phyloP scores from a whole-genome alignment of 2,888 invertebrate species.

The Andrena trimmerana region DNA sequence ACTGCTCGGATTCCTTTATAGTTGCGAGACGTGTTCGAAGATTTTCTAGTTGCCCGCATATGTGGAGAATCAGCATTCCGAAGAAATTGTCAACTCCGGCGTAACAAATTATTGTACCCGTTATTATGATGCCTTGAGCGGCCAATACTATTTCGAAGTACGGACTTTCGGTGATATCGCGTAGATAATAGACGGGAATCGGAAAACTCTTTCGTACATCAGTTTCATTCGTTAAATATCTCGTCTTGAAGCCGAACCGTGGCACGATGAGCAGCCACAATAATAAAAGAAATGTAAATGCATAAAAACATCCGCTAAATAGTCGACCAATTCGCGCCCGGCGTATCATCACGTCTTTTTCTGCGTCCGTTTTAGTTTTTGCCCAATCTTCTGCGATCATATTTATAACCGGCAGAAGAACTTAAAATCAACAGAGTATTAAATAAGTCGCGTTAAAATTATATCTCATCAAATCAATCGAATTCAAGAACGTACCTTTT shows the following conservation, averaged over 20 bases:
- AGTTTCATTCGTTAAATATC: constrained; percentile 31
- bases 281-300: not conserved
- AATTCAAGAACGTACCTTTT: not conserved
- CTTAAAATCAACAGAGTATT: not conserved
- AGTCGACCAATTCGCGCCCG: constrained; percentile 5
- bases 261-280: constrained; percentile 14
- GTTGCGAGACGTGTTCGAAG: constrained; percentile 17
- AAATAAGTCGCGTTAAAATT: not conserved
- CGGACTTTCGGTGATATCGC: constrained; percentile 20
- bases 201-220: constrained; percentile 18
- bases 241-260: constrained; percentile 27
- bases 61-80: constrained; percentile 30
- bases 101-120: not conserved
- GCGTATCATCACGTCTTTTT: constrained; percentile 10
- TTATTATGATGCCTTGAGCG: not conserved
- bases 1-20: not conserved
- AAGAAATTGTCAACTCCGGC: constrained; percentile 30
- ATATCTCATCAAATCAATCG: not conserved
- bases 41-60: constrained; percentile 46
- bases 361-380: not conserved
- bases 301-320: not conserved
- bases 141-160: constrained; percentile 34
- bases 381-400: not conserved
- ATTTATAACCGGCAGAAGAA: not conserved
- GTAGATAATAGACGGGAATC: constrained; percentile 12